phyloP scores from a whole-genome alignment of 2,113 vertebrate genomes.

The Equus przewalskii region DNA sequence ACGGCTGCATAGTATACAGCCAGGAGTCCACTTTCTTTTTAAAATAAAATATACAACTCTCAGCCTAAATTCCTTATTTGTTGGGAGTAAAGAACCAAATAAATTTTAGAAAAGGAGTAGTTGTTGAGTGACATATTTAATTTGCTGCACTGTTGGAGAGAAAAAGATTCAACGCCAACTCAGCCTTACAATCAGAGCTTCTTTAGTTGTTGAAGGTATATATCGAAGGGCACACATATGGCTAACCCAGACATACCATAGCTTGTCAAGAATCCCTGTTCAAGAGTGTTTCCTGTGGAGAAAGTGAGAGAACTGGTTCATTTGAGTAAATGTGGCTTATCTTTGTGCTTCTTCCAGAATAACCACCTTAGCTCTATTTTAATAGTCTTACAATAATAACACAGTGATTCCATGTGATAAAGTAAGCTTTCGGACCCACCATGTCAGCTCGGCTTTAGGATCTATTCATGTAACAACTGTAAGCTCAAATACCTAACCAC shows the following conservation, averaged over 20 bases:
- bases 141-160: background rate
- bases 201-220: background rate
- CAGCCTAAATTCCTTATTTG: constrained; percentile 9
- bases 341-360: background rate
- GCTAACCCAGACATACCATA: background rate
- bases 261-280: background rate
- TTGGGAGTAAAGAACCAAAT: background rate
- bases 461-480: background rate
- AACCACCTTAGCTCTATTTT: background rate
- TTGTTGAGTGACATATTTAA: constrained; percentile 23
- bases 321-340: background rate
- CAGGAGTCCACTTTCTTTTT: background rate
- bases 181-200: background rate
- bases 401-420: background rate
- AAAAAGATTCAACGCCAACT: background rate
- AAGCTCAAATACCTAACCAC: background rate
- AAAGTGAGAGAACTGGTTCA: background rate
- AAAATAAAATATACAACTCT: background rate
- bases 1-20: background rate
- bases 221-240: background rate
- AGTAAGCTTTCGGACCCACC: background rate
- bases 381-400: background rate
- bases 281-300: background rate
- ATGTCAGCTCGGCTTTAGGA: background rate
- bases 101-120: constrained; percentile 3